Base-by-base conservation (phyloP, 2,797 vertebrate genomes). In the Sciaenops ocellatus region DNA sequence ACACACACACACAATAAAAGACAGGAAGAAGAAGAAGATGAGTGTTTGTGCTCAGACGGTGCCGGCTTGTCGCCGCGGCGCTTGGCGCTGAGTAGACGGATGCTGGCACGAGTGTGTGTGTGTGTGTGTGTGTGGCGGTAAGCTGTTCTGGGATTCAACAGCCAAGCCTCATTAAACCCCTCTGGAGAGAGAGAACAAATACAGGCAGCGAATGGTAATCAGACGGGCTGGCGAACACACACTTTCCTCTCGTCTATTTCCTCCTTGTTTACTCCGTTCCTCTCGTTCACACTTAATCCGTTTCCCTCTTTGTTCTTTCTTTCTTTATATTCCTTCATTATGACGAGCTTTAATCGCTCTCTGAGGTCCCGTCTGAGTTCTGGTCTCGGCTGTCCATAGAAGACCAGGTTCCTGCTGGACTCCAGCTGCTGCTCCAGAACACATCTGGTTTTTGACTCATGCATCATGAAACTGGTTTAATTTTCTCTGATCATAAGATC, bases 91-190 rank as follows among this genome's bases (percentile, higher is more conserved):
- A 83, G 81, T 56, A 89, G 87, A 91, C 75, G 57, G 81, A 85
- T 78, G 82, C 85, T 82, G 78, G 78, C 87, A 86, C 74, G 65
- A 55, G 61, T 60, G 51, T 78, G 76, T 82, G 81, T 78, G 73
- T 83, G 74, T 83, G 76, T 72, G 73, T 80, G 80, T 78, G 62
- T 73, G 70, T 73, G 54, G 30, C 70, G 13, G 74, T 85, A 76
- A 90, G 88, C 86, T 87, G 86, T 78, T 91, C 86, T 78, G 85
- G 83, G 88, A 90, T 90, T 90, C 86, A 90, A 83, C 86, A 90
- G 86, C 90, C 89, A 86, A 85, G 90, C 89, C 89, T 92, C 91
- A 93, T 90, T 92, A 90, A 92, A 89, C 89, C 80, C 84, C 89
- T 91, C 86, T 73, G 81, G 81, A 87, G 91, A 78, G 83, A 66